phyloP scores from a whole-genome alignment of 2,797 vertebrate genomes.

The Taenioides sp. region DNA sequence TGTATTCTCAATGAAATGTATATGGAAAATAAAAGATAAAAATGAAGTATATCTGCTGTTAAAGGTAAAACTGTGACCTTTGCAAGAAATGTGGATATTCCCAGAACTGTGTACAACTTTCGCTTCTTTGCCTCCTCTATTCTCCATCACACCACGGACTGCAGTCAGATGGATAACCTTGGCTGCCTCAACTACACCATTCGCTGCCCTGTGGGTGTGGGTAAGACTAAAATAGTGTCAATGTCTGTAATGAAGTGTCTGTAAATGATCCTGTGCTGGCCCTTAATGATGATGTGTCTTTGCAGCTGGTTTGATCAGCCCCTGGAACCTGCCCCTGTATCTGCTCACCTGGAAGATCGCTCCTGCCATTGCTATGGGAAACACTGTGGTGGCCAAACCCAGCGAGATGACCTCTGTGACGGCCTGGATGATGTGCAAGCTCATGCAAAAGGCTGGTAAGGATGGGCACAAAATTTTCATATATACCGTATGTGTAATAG shows the following conservation, averaged over 20 bases:
- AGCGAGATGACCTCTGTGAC: constrained; percentile 98
- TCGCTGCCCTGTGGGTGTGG: constrained; percentile 88
- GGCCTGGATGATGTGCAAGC: constrained; percentile 95
- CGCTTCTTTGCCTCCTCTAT: constrained; percentile 91
- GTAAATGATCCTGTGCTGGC: background rate
- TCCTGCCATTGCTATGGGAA: constrained; percentile 89
- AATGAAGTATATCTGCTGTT: background rate
- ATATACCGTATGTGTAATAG: background rate
- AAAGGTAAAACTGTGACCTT: constrained; percentile 88
- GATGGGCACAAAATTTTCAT: background rate
- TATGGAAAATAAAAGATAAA: background rate
- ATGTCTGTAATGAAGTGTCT: too few relatives aligned
- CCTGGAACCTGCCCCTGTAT: constrained; percentile 96
- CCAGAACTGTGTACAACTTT: constrained; percentile 87
- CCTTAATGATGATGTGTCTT: constrained; percentile 2
- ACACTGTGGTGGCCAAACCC: constrained; percentile 95
- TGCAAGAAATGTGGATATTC: constrained; percentile 89
- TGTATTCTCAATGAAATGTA: background rate
- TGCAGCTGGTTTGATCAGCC: constrained; percentile 93
- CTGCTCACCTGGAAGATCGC: constrained; percentile 98
- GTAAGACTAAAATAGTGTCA: constrained; percentile 66
- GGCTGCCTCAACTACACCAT: constrained; percentile 89
- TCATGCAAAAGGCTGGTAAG: constrained; percentile 89
- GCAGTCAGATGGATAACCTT: constrained; percentile 85
- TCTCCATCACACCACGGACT: constrained; percentile 87